Evolutionary conservation across 2,797 vertebrate genomes (phyloP), one percentile per base, ranked within the genome.

Genomic region (Chrosomus eos): DNA sequence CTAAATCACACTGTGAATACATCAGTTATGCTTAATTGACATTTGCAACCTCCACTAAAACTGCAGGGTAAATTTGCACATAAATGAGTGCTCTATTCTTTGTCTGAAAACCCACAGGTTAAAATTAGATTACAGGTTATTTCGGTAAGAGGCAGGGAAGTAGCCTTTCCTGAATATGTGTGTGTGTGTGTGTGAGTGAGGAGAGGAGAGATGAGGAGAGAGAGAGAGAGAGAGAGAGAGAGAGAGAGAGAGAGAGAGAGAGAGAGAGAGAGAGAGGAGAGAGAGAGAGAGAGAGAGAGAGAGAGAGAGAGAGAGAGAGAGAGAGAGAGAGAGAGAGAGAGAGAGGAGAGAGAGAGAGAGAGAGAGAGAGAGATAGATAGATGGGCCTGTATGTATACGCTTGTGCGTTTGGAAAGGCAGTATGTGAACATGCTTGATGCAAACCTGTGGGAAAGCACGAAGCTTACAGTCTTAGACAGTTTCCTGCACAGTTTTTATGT

Each of bases 161-260:
- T 62, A 84, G 88, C 79, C 72, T 87, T 90, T 90, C 88, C 90
- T n/a, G n/a, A n/a, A n/a, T n/a, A n/a, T n/a, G n/a, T n/a, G n/a
- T n/a, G n/a, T n/a, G n/a, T n/a, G n/a, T n/a, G n/a, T n/a, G n/a
- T n/a, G n/a, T n/a, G n/a, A n/a, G n/a, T n/a, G n/a, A n/a, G n/a
- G n/a, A n/a, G n/a, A 3, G 18, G 48, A 26, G 71, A 45, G 18
- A 26, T 8, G 38, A 40, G 38, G 66, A 48, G 19, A 21, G 45
- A 58, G 33, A 26, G 26, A 38, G 40, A 51, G 43, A 38, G 33
- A 3, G 19, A 11, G 28, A 51, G 55, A 36, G 36, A 43, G 38
- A 13, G 14, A 64, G 53, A n/a, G 66, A 51, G 21, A 5, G 48
- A 58, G 36, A 7, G 28, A 51, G 55, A 55, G 45, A 43, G 38